These are phyloP conservation scores for Mythimna loreyi DNA, from an alignment of 2,888 invertebrate genomes.

Conservation along the genomic window DNA sequence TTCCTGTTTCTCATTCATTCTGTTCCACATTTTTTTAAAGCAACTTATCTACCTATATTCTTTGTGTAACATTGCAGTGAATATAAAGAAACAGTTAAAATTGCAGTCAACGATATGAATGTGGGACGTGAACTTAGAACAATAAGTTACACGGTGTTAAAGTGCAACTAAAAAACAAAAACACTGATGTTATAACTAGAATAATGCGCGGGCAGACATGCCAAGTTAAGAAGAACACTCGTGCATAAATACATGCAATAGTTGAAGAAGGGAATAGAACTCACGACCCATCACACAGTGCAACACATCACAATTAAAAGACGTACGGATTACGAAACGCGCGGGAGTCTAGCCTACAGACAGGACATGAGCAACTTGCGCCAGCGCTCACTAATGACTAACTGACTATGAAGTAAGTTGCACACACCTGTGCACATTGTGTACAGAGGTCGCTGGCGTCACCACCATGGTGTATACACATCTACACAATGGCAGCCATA, in stretches of 20 bases:
- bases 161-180: conserved; percentile 26
- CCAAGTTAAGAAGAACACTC: conserved; percentile 13
- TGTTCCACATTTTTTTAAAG: conserved; percentile 1
- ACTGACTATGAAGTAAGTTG: conserved; percentile 41
- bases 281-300: conserved; percentile 76
- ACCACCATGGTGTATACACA: conserved; percentile 45
- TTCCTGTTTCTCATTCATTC: conserved; percentile 27
- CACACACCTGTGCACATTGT: conserved; percentile 35
- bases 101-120: conserved; percentile 14
- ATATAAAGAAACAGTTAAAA: conserved; percentile 25
- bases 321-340: conserved; percentile 53
- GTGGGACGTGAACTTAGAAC: conserved; percentile 25
- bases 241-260: conserved; percentile 36
- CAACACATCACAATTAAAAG: conserved; percentile 58
- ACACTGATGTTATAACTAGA: conserved; percentile 11
- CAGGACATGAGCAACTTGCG: conserved; percentile 47
- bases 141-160: conserved; percentile 18
- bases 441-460: conserved; percentile 51
- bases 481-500: conserved; percentile 46
- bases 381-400: conserved; percentile 61
- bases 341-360: conserved; percentile 15
- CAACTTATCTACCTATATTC: background rate
- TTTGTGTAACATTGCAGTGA: conserved; percentile 3
- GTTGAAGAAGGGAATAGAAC: conserved; percentile 60
- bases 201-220: conserved; percentile 18